Evolutionary conservation across 2,888 invertebrate species (phyloP), one percentile per base, ranked within the genome.

Genomic region (Dastarcus helophoroides): DNA sequence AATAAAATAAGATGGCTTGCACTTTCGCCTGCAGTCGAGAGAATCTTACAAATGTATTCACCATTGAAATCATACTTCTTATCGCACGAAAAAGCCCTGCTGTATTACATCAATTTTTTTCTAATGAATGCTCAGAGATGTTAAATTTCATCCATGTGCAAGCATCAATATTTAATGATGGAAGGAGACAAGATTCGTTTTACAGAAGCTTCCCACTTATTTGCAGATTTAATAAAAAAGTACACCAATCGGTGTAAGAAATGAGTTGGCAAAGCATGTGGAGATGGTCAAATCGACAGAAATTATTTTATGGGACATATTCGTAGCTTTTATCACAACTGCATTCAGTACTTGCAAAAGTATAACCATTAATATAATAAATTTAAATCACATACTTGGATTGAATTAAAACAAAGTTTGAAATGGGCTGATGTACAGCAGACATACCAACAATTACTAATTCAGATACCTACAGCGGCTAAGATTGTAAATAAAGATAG

Each of bases 21-120:
- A 4, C 33, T 52, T 30, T 39, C 47, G 32, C 46, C 44, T 19
- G 42, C 42, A 13, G 12, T 37, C 13, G 40, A 44, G 36, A 42
- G 48, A 12, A 35, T 46, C 43, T 39, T 49, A 36, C 50, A 51
- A 49, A 50, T 50, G 47, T 51, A 36, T 34, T 41, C 44, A 40
- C 44, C 49, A 11, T 46, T 50, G 35, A 50, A 47, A 44, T 40
- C 23, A 36, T 51, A 51, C 36, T 51, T 51, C 44, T 39, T 49
- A 41, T 43, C 44, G 23, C 45, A 43, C 31, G 44, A 50, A 17
- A 46, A 50, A 49, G 48, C 41, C 36, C 47, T 46, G 29, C 15
- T 14, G 21, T 28, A 43, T 33, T 25, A 44, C 40, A 46, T 44
- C 42, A 40, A 43, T 21, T 11, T 29, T 21, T 10, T 29, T 12